A percentile compares a stretch with the other conserved stretches of the same genome.
Evolutionary conservation across 2,797 vertebrate species (phyloP).

Genomic region (Enteromius fasciolatus): DNA sequence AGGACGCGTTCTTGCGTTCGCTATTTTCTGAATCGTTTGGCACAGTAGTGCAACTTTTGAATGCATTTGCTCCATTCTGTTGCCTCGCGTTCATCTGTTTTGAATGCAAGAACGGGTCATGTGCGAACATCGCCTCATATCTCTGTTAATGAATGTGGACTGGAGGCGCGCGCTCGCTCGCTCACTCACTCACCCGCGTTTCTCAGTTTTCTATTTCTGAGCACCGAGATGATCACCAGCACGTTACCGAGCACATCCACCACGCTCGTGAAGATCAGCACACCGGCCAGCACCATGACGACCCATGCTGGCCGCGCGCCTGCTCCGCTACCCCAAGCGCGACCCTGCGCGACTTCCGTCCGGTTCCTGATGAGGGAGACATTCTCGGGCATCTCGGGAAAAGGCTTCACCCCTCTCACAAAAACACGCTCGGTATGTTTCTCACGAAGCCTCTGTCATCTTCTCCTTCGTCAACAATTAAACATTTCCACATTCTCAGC

Average conservation of each 20-base stretch:
- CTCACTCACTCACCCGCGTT: constrained; percentile 84
- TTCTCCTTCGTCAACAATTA: constrained; percentile 25
- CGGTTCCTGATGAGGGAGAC: constrained; percentile 73
- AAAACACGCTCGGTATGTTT: constrained; percentile 32
- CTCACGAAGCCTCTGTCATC: constrained; percentile 48
- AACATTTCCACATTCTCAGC: constrained; percentile 2
- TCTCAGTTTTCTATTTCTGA: constrained; percentile 83
- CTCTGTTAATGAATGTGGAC: neutral
- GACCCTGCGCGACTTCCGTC: constrained; percentile 63
- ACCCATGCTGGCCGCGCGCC: constrained; percentile 75
- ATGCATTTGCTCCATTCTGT: neutral
- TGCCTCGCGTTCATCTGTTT: neutral
- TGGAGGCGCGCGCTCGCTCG: constrained; percentile 47
- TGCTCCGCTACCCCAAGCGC: constrained; percentile 33
- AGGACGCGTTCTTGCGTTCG: neutral
- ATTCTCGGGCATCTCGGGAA: constrained; percentile 76
- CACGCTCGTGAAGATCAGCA: constrained; percentile 84
- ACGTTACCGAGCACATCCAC: constrained; percentile 85
- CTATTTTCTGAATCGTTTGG: neutral
- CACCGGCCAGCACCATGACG: constrained; percentile 77
- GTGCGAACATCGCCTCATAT: neutral
- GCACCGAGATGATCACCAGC: constrained; percentile 82
- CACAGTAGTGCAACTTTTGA: neutral
- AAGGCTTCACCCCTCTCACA: constrained; percentile 28
- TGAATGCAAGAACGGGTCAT: constrained; percentile 9